phyloP scores from a whole-genome alignment of 2,113 vertebrate species.

The Amphiprion percula region DNA sequence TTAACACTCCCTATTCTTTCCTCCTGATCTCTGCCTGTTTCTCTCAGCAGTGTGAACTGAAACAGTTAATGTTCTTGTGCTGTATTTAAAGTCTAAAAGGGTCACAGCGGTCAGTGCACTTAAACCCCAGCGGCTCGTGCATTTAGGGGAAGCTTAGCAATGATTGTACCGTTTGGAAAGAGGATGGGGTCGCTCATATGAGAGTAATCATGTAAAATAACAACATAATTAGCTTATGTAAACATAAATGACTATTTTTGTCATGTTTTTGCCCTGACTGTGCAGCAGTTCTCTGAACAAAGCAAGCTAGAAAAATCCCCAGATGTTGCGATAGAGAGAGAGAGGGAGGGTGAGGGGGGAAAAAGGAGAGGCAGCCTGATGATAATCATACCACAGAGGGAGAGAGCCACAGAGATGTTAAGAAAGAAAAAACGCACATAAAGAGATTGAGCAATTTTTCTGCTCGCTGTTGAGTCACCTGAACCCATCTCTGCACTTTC shows the following conservation, averaged over 20 bases:
- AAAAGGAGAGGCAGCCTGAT: neutral
- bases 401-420: conserved; percentile 11
- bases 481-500: conserved; percentile 12
- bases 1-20: too few species aligned
- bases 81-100: conserved; percentile 37
- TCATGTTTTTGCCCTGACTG: neutral
- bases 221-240: neutral
- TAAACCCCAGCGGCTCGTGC: conserved; percentile 22
- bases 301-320: neutral
- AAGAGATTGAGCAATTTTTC: conserved; percentile 4
- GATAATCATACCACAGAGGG: conserved; percentile 32
- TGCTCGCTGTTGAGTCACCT: conserved; percentile 32
- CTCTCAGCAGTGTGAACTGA: neutral
- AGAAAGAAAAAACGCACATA: conserved; percentile 6
- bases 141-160: conserved; percentile 21
- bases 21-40: neutral
- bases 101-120: conserved; percentile 13
- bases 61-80: conserved; percentile 21
- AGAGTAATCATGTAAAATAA: neutral
- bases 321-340: conserved; percentile 19
- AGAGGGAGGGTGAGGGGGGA: neutral
- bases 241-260: neutral
- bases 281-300: neutral
- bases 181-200: neutral
- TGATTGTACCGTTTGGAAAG: conserved; percentile 33